phyloP scores from a whole-genome alignment of 2,888 invertebrate genomes.

The Metallyticus violacea region DNA sequence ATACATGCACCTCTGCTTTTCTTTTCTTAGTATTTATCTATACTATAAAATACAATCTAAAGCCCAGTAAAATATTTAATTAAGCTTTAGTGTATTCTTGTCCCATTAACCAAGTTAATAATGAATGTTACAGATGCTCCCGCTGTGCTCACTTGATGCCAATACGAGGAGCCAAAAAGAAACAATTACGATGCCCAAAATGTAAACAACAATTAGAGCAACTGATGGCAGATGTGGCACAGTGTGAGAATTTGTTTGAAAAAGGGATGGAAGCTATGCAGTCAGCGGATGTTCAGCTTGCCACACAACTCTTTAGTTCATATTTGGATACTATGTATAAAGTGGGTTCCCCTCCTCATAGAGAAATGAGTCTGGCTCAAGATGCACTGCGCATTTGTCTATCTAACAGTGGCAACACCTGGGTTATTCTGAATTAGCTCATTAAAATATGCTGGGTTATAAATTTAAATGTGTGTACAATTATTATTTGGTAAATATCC shows the following conservation, averaged over 20 bases:
- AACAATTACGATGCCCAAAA: not conserved
- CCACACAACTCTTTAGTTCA: slow-evolving; percentile 55
- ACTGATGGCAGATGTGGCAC: slow-evolving; percentile 30
- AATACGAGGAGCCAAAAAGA: not conserved
- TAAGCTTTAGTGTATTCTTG: no score
- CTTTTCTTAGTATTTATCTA: no score
- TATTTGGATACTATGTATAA: slow-evolving; percentile 35
- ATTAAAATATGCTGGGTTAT: not conserved
- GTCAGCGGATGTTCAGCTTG: slow-evolving; percentile 53
- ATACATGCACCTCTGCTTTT: no score
- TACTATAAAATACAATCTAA: no score
- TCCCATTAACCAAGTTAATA: no score
- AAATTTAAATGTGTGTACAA: no score
- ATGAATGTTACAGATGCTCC: not conserved
- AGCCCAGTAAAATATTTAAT: no score
- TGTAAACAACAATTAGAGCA: slow-evolving; percentile 16
- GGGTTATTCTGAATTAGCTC: not conserved
- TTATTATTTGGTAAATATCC: not conserved
- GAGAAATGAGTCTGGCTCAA: slow-evolving; percentile 66
- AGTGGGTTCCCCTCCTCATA: slow-evolving; percentile 55
- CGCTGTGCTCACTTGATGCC: not conserved
- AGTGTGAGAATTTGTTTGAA: slow-evolving; percentile 34
- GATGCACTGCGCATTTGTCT: slow-evolving; percentile 65
- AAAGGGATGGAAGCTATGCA: slow-evolving; percentile 50
- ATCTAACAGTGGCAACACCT: slow-evolving; percentile 55